Percentiles rank a stretch among this genome's conserved stretches.
Evolutionary conservation across 2,797 vertebrate genomes (phyloP).

Genomic region (Scolopax bukidnonensis): DNA sequence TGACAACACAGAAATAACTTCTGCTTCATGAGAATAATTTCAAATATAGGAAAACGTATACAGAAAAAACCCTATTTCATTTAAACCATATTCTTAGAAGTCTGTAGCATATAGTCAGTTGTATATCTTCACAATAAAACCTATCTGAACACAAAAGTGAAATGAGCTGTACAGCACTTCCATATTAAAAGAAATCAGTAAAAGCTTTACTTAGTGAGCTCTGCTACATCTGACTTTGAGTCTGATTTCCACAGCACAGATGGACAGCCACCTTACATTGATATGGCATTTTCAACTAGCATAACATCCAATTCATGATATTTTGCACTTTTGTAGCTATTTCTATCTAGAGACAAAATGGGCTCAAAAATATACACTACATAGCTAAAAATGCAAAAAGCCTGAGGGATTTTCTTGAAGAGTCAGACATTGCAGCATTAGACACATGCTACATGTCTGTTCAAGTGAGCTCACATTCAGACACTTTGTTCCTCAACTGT

Average conservation of each 20-base stretch:
- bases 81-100: not conserved
- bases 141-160: not conserved
- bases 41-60: not conserved
- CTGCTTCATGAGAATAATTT: constrained; percentile 15
- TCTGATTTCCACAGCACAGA: not conserved
- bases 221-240: not conserved
- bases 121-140: not conserved
- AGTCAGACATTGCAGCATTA: not conserved
- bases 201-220: not conserved
- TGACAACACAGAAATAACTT: not conserved
- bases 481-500: not conserved
- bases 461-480: not conserved
- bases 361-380: not conserved
- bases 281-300: not conserved
- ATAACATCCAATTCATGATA: not conserved
- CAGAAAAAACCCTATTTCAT: not conserved
- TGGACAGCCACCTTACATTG: not conserved
- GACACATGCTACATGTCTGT: not conserved
- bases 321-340: not conserved
- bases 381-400: not conserved
- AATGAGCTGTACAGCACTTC: constrained; percentile 1
- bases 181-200: constrained; percentile 14
- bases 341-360: not conserved
- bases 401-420: not conserved
- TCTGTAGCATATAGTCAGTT: not conserved